Percentiles rank a stretch among this genome's conserved stretches.
These are phyloP conservation scores for Hydriomena furcata DNA, from an alignment of 2,888 invertebrate species.

Conservation along the genomic window DNA sequence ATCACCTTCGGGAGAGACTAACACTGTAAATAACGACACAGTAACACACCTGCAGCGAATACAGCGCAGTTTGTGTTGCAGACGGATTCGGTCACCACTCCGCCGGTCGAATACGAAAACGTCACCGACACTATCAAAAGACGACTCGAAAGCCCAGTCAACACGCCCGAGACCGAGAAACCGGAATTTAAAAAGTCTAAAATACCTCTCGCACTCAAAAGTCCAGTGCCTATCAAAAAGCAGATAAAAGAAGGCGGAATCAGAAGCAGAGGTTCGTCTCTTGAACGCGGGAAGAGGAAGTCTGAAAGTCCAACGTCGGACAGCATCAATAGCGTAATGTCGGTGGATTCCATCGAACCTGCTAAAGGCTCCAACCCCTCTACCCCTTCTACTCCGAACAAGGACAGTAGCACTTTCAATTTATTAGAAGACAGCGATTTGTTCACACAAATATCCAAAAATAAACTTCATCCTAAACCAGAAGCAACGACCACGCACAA, in stretches of 20 bases:
- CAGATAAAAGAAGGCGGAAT: slow-evolving; percentile 59
- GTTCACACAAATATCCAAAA: slow-evolving; percentile 87
- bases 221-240: slow-evolving; percentile 67
- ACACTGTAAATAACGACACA: slow-evolving; percentile 31
- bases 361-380: slow-evolving; percentile 40
- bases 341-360: slow-evolving; percentile 44
- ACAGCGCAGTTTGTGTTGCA: slow-evolving; percentile 58
- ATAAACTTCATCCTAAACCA: slow-evolving; percentile 52
- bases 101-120: slow-evolving; percentile 77
- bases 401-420: slow-evolving; percentile 84
- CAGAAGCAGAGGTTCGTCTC: slow-evolving; percentile 56
- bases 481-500: slow-evolving; percentile 27
- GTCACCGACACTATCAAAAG: slow-evolving; percentile 86
- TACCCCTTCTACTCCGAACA: slow-evolving; percentile 66
- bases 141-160: slow-evolving; percentile 74
- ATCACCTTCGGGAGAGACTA: slow-evolving; percentile 20
- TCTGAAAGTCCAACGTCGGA: slow-evolving; percentile 40
- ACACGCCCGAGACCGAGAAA: slow-evolving; percentile 65
- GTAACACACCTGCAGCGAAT: slow-evolving; percentile 9
- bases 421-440: slow-evolving; percentile 86
- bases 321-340: neutral
- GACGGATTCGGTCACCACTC: slow-evolving; percentile 38
- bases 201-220: slow-evolving; percentile 71
- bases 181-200: slow-evolving; percentile 70
- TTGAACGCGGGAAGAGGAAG: slow-evolving; percentile 46